Percentiles rank a stretch among this genome's conserved stretches.
Conservation (phyloP, 2,888 invertebrate species). For the Dastarcus helophoroides region DNA sequence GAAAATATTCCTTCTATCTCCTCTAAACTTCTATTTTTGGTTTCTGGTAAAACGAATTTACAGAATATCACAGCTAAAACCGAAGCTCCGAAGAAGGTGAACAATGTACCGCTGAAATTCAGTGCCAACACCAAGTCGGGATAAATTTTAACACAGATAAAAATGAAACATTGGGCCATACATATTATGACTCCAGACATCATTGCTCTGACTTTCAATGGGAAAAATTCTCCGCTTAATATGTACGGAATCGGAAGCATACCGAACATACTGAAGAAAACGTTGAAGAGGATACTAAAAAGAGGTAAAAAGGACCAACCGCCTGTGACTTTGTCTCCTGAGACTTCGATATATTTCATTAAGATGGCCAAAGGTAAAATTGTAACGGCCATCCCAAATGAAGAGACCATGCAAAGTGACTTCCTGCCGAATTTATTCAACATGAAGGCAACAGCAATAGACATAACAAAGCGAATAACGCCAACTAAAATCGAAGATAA, state of each 20-base stretch:
- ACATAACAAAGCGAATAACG: slow-evolving; percentile 52
- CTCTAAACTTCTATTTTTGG: slow-evolving; percentile 53
- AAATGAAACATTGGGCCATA: slow-evolving; percentile 57
- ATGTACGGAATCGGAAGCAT: slow-evolving; percentile 65
- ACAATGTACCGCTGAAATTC: slow-evolving; percentile 52
- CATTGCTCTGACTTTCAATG: slow-evolving; percentile 54
- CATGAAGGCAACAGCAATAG: slow-evolving; percentile 52
- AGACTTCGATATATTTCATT: slow-evolving; percentile 31
- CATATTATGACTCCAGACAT: slow-evolving; percentile 61
- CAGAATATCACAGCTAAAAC: slow-evolving; percentile 51
- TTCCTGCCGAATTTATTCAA: slow-evolving; percentile 54
- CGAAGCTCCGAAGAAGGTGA: slow-evolving; percentile 50
- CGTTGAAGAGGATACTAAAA: slow-evolving; percentile 53
- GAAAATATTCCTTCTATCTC: too few species aligned
- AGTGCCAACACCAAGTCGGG: slow-evolving; percentile 47
- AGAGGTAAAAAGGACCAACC: slow-evolving; percentile 38
- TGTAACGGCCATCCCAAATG: slow-evolving; percentile 50
- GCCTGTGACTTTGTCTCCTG: slow-evolving; percentile 21
- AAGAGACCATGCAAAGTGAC: slow-evolving; percentile 51
- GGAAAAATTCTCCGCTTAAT: slow-evolving; percentile 62
- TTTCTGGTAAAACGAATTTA: slow-evolving; percentile 52
- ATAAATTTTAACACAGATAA: slow-evolving; percentile 59
- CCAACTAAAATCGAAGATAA: slow-evolving; percentile 60
- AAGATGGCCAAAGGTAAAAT: slow-evolving; percentile 39
- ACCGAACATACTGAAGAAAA: slow-evolving; percentile 62